Evolutionary conservation across 2,113 vertebrate genomes (phyloP), one percentile per base, ranked within the genome.

Genomic region (Athene cunicularia): DNA sequence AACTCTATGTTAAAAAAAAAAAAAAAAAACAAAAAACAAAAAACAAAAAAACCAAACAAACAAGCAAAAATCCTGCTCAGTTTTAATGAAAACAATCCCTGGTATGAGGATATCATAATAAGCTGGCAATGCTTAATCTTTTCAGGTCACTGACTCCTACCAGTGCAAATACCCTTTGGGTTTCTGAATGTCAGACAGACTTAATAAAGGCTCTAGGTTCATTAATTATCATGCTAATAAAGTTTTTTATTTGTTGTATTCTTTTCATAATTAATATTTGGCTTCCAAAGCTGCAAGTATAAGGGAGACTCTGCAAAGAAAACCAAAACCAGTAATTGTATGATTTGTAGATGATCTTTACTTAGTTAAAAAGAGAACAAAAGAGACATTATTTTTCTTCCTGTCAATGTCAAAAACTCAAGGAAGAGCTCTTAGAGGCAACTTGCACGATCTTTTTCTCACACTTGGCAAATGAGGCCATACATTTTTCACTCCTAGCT

Each of bases 221-320:
- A 93, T 90, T 96, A 91, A 82, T 91, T 95, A 16, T 91, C 35
- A 56, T 79, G 58, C 30, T 90, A 94, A 96, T 90, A 91, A 89
- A 75, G 30, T 41, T 93, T 87, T 85, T 68, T 87, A 91, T 93
- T 96, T 90, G 70, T 85, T 94, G 53, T 53, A 59, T 91, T 94
- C 11, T 68, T 93, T 90, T 88, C 33, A 56, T 85, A 79, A 90
- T 62, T 81, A 89, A 30, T 91, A 85, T 87, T 87, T 93, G 43
- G 16, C 52, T 94, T 91, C 73, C 76, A 86, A 84, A 94, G 43
- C 43, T 72, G 43, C 26, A 62, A 72, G 53, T 76, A 66, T 20
- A 68, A 93, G 26, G 53, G 12, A 64, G 30, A 9, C 30, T 70
- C 45, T 58, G 33, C 35, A 62, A 28, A 64, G 39, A 30, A 64